Conservation (phyloP, 2,797 vertebrate species). For the Coccyzus lansbergi region DNA sequence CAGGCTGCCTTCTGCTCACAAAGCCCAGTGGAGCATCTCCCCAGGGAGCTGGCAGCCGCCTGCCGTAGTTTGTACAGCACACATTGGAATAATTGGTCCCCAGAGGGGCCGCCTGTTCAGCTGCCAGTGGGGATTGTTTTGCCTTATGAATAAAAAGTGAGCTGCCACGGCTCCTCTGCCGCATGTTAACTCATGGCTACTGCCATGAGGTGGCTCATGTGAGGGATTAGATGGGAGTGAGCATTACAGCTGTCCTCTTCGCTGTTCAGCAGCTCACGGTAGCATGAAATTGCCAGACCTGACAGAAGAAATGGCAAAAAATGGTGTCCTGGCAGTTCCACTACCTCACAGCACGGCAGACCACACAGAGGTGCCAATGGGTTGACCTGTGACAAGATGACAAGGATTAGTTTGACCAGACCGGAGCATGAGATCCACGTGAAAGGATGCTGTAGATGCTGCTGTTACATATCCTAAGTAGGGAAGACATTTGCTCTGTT, state of each 20-base stretch:
- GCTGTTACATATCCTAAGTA: rapidly evolving
- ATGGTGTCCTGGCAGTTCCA: neutral
- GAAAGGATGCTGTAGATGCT: neutral
- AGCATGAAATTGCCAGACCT: neutral
- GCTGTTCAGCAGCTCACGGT: neutral
- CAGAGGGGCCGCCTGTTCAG: slow-evolving; percentile 58
- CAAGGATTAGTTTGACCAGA: neutral
- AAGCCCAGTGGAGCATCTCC: slow-evolving; percentile 65
- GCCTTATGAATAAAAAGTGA: slow-evolving; percentile 57
- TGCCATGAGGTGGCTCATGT: neutral
- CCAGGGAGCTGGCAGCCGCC: slow-evolving; percentile 52
- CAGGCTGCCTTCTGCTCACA: slow-evolving; percentile 31
- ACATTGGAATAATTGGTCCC: slow-evolving; percentile 79
- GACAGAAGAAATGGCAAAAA: neutral
- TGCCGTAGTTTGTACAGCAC: slow-evolving; percentile 52
- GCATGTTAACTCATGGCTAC: slow-evolving; percentile 20
- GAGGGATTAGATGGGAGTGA: neutral
- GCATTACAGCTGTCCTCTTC: neutral
- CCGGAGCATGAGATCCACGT: neutral
- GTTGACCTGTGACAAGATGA: neutral
- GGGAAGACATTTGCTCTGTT: neutral
- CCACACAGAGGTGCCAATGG: neutral
- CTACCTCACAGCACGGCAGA: neutral
- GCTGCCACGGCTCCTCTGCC: slow-evolving; percentile 54
- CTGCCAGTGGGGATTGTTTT: slow-evolving; percentile 74